A percentile compares a stretch with the other conserved stretches of the same genome.
phyloP scores from a whole-genome alignment of 2,797 vertebrate genomes.

The Craterocephalus amniculus region DNA sequence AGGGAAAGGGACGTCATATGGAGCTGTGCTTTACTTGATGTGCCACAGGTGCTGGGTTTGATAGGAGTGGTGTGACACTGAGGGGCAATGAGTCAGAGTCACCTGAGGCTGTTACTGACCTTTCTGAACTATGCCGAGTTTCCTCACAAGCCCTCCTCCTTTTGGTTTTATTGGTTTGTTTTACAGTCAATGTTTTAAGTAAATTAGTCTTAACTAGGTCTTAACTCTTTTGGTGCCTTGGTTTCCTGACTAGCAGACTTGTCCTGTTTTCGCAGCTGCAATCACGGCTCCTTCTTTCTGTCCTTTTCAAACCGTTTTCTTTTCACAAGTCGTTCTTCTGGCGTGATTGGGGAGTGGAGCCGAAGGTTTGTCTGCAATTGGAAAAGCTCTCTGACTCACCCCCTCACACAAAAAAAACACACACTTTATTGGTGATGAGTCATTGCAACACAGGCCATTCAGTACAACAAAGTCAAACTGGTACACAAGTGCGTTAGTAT shows the following conservation, averaged over 20 bases:
- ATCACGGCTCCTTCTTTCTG: slow-evolving; percentile 6
- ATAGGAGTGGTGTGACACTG: slow-evolving; percentile 51
- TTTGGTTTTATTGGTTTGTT: slow-evolving; percentile 48
- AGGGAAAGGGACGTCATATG: slow-evolving; percentile 14
- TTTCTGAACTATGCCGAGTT: slow-evolving; percentile 39
- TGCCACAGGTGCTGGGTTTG: slow-evolving; percentile 46
- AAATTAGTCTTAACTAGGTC: slow-evolving; percentile 53
- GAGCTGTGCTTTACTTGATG: slow-evolving; percentile 33
- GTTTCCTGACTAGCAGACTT: slow-evolving; percentile 20
- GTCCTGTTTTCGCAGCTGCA: slow-evolving; percentile 11
- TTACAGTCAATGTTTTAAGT: slow-evolving; percentile 36
- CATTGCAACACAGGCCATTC: slow-evolving; percentile 70
- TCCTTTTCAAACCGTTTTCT: slow-evolving; percentile 22
- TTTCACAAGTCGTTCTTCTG: slow-evolving; percentile 17
- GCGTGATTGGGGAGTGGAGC: slow-evolving; percentile 64
- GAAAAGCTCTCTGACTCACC: slow-evolving; percentile 72
- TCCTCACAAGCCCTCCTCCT: slow-evolving; percentile 22
- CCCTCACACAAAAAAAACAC: slow-evolving; percentile 54
- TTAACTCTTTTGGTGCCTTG: slow-evolving; percentile 40
- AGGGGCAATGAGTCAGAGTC: slow-evolving; percentile 65
- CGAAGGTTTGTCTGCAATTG: slow-evolving; percentile 64
- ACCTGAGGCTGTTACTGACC: slow-evolving; percentile 57
- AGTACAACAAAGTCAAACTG: slow-evolving; percentile 50
- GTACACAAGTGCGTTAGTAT: slow-evolving; percentile 28
- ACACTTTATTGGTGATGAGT: slow-evolving; percentile 76